These are phyloP conservation scores for Epizoanthus illoricatus DNA, from an alignment of 92 coral and sea anemone genomes.

Conservation along the genomic window DNA sequence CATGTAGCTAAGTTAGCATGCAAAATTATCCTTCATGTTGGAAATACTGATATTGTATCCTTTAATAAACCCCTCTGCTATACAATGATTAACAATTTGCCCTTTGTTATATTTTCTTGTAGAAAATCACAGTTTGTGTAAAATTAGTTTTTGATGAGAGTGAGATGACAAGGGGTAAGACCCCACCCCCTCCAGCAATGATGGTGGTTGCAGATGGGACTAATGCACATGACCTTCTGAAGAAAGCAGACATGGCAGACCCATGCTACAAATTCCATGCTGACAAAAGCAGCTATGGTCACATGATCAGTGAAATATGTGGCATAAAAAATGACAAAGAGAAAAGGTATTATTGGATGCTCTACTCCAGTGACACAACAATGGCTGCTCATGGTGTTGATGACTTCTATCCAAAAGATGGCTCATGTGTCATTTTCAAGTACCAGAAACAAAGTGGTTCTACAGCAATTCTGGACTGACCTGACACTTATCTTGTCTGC, in stretches of 20 bases:
- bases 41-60: too few relatives aligned
- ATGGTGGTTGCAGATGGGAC: conserved; percentile 58
- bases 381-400: conserved; percentile 69
- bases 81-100: not conserved
- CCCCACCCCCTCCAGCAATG: conserved; percentile 32
- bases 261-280: conserved; percentile 61
- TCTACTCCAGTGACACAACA: conserved; percentile 49
- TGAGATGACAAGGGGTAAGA: conserved; percentile 18
- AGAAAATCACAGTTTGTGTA: conserved; percentile 72
- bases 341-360: conserved; percentile 66
- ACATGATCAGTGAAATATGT: conserved; percentile 60
- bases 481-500: too few relatives aligned
- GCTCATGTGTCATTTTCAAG: conserved; percentile 63
- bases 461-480: not conserved
- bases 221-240: conserved; percentile 57
- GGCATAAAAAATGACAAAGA: conserved; percentile 36
- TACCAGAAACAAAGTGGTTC: conserved; percentile 50
- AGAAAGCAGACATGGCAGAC: conserved; percentile 50
- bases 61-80: not conserved
- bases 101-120: conserved; percentile 4
- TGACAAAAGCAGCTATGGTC: conserved; percentile 50
- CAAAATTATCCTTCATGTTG: too few relatives aligned
- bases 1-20: too few relatives aligned
- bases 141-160: conserved; percentile 52
- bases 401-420: conserved; percentile 64